These are phyloP conservation scores for Paguma larvata DNA, from an alignment of 2,797 vertebrate species.

Conservation along the genomic window DNA sequence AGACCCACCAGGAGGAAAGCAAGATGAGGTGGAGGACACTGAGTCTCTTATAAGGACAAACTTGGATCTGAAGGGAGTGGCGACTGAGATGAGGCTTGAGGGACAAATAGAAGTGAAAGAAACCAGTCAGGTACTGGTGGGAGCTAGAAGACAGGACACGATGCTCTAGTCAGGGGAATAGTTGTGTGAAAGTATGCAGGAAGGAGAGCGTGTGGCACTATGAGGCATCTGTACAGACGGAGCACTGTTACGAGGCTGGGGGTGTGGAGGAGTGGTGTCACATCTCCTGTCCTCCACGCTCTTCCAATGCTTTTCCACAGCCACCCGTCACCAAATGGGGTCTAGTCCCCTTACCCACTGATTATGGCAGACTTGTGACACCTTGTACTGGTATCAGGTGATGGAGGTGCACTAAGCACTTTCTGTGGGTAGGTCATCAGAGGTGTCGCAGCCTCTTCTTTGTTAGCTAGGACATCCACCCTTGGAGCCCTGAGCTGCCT, in stretches of 20 bases:
- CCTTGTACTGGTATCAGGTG: not conserved
- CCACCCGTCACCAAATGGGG: not conserved
- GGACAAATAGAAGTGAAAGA: not conserved
- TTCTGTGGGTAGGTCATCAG: not conserved
- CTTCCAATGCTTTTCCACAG: not conserved
- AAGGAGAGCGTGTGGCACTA: too few species aligned
- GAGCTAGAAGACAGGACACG: not conserved
- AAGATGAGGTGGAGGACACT: not conserved
- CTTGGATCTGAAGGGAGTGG: not conserved
- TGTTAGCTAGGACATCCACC: not conserved
- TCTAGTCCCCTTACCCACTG: not conserved
- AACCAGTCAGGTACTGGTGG: not conserved
- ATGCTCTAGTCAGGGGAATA: not conserved
- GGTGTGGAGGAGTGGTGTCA: not conserved
- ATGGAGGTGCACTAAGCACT: not conserved
- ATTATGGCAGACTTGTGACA: not conserved
- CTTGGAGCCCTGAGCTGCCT: not conserved
- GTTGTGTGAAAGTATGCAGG: not conserved
- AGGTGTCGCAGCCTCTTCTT: not conserved
- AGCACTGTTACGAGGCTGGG: not conserved
- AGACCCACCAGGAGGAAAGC: not conserved
- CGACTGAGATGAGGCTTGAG: not conserved
- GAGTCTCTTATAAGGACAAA: not conserved
- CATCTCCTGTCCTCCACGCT: not conserved
- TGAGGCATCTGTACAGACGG: not conserved